phyloP scores from a whole-genome alignment of 2,888 invertebrate species.

The Eulithis prunata region DNA sequence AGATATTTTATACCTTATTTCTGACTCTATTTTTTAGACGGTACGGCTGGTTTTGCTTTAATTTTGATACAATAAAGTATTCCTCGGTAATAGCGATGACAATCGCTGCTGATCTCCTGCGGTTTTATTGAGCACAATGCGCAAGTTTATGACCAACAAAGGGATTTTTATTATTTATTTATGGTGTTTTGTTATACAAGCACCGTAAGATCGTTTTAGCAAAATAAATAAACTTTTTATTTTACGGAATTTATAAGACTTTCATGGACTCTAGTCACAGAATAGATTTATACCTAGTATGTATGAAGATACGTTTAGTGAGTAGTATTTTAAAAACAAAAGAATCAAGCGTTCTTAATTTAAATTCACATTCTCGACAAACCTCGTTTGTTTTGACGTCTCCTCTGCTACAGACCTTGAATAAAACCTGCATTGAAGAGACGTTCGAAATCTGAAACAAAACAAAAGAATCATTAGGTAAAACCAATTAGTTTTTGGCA shows the following conservation, averaged over 20 bases:
- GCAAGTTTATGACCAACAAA: conserved; percentile 48
- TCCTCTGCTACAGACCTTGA: conserved; percentile 48
- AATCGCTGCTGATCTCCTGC: conserved; percentile 63
- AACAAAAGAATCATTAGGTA: conserved; percentile 33
- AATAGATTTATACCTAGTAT: no score
- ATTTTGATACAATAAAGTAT: conserved; percentile 46
- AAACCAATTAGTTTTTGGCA: neutral
- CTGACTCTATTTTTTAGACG: conserved; percentile 23
- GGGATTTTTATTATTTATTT: conserved; percentile 47
- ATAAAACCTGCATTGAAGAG: conserved; percentile 61
- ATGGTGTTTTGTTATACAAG: conserved; percentile 20
- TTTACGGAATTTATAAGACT: neutral
- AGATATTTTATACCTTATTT: conserved; percentile 16
- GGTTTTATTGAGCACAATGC: conserved; percentile 64
- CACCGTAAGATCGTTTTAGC: conserved; percentile 14
- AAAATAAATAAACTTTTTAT: conserved; percentile 15
- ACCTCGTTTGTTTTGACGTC: conserved; percentile 65
- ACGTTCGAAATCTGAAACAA: conserved; percentile 67
- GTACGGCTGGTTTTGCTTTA: conserved; percentile 43
- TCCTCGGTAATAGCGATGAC: conserved; percentile 59
- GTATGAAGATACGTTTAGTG: neutral
- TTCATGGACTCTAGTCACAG: neutral
- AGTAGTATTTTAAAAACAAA: neutral
- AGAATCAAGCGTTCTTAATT: neutral
- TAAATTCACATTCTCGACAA: conserved; percentile 22